Conservation (phyloP, 2,797 vertebrate species). For the Peromyscus eremicus region DNA sequence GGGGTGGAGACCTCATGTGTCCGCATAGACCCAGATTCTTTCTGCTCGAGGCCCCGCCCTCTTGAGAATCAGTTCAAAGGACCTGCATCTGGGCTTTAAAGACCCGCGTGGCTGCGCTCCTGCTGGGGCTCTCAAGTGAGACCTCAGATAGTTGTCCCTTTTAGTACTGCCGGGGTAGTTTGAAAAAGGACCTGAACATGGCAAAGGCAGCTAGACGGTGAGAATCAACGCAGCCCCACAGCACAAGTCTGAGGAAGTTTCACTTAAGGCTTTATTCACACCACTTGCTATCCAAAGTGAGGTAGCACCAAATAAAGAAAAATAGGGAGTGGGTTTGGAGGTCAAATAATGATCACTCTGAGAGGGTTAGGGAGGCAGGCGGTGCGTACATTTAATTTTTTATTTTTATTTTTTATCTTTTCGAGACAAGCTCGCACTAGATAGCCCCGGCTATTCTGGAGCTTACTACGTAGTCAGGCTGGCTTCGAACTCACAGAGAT, state of each 20-base stretch:
- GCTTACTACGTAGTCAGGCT: not conserved
- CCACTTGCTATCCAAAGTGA: not conserved
- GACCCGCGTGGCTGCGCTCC: not conserved
- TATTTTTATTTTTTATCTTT: not conserved
- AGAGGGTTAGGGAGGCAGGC: not conserved
- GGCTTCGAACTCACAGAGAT: not conserved
- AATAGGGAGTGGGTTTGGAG: too few species aligned
- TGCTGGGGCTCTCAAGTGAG: not conserved
- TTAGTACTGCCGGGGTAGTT: not conserved
- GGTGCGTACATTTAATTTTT: not conserved
- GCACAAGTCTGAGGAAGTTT: not conserved
- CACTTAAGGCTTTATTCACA: not conserved
- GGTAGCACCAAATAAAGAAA: not conserved
- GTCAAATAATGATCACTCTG: not conserved
- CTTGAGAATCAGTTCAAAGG: not conserved
- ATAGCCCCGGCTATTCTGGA: not conserved
- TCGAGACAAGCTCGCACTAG: not conserved
- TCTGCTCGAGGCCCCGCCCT: not conserved
- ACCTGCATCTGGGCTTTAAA: not conserved
- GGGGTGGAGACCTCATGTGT: not conserved
- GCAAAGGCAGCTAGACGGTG: not conserved
- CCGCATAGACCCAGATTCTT: not conserved
- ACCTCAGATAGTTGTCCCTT: not conserved
- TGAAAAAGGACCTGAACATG: not conserved
- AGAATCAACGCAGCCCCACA: not conserved